Evolutionary conservation across 1,140 invertebrate species (phyloP), one percentile per base, ranked within the genome.

Genomic region (Drosophila guanche): DNA sequence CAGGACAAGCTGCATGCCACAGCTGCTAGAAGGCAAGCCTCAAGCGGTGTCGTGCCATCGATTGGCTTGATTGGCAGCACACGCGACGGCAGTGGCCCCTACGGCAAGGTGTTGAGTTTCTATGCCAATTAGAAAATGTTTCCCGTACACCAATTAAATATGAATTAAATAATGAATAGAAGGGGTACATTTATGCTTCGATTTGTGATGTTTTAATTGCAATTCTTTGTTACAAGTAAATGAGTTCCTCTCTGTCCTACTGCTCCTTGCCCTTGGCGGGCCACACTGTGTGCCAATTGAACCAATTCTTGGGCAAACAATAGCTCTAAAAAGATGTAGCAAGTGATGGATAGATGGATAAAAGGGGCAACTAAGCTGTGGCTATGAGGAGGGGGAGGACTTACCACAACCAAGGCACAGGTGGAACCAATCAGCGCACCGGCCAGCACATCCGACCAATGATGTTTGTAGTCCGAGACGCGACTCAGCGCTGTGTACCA

Each of bases 381-480:
- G 51, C 2, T 23, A 1, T 12, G 33, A 25, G 10, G n/a, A 16
- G 20, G 27, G 16, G 22, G 6, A n/a, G 22, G 23, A 93, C 94
- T 94, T 90, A 95, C 94, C 79, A 94, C 92, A 71, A 95, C 78
- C 51, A 93, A 61, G 41, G 94, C 94, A 46, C 90, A 92, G 8
- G 93, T 76, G 2, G 92, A 73, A 2, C 94, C 94, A 65, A 95
- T 93, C 7, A 78, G 67, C 51, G 93, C 92, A 2, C 94, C 94
- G 22, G 92, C 92, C 4, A 95, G 90, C 14, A 95, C 94, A 91
- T 95, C 95, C 70, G 84, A 89, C 90, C 97, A 98, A 89, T 99
- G 98, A 92, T 99, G 98, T 92, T 99, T 99, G 92, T 99, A 98
- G 93, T 99, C 96, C 1, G 96, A 97, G 20, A 99, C 94, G 23